Evolutionary conservation across 2,888 invertebrate genomes (phyloP), one percentile per base, ranked within the genome.

Genomic region (Tromatobia lineatoria): DNA sequence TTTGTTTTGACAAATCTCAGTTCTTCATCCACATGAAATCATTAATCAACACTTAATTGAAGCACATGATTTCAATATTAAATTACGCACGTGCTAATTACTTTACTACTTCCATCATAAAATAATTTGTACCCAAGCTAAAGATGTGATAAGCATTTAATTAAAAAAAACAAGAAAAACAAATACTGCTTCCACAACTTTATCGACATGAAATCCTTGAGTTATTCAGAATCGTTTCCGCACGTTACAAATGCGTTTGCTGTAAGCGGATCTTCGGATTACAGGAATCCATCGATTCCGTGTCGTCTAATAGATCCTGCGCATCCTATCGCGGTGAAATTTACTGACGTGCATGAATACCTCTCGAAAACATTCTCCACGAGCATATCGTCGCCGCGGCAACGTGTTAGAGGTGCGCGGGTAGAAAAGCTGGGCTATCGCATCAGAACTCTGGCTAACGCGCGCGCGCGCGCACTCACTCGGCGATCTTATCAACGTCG

Each of bases 401-500:
- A 20, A 34, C 64, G 20, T 47, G 34, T 18, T 45, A 3, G 7
- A n/a, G 73, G 18, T 20, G 23, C 54, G 66, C 67, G 57, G 34
- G 50, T 50, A 45, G 67, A 76, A 77, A 77, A 77, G 42, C 67
- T 34, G 42, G 67, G 54, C 67, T 77, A 77, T 77, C 77, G 64
- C 67, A 45, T 57, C 77, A 13, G 77, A 57, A 69, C 67, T 67
- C 77, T 66, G n/a, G n/a, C 18, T 18, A 4, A 10, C 18, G 64
- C 66, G 52, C 76, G 52, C 52, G 50, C 45, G 11, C 74, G 29
- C 54, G 2, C 54, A 3, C 11, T 54, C 59, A 54, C 20, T 10
- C 69, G 52, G 74, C 61, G 77, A 77, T 77, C 67, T 77, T 77
- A 77, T 77, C 77, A 77, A 67, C 67, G 45, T 67, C 77, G 57